phyloP scores from a whole-genome alignment of 2,797 vertebrate genomes.

The Darevskia nairensis region DNA sequence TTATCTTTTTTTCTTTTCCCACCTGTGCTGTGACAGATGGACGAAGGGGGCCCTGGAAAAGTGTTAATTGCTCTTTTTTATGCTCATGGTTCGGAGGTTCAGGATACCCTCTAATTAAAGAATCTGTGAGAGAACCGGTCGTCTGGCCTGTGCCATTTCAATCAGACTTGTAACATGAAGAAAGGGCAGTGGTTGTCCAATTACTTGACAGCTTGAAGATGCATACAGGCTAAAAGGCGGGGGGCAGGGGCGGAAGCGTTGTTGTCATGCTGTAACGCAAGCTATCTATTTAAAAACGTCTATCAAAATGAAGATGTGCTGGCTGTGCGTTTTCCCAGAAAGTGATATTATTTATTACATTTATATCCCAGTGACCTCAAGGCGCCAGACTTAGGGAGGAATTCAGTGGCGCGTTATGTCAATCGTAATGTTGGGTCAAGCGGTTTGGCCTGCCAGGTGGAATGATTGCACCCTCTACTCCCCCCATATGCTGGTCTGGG shows the following conservation, averaged over 20 bases:
- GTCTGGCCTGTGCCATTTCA: constrained; percentile 87
- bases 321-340: background rate
- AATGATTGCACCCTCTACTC: too few relatives aligned
- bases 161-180: constrained; percentile 79
- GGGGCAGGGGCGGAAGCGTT: constrained; percentile 52
- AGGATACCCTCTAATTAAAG: constrained; percentile 87
- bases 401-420: too few relatives aligned
- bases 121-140: constrained; percentile 81
- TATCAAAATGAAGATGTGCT: constrained; percentile 11
- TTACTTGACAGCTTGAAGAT: constrained; percentile 69
- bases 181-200: constrained; percentile 71
- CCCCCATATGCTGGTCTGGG: too few relatives aligned
- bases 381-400: too few relatives aligned
- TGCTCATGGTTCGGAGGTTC: constrained; percentile 82
- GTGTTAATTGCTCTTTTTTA: constrained; percentile 86
- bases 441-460: too few relatives aligned
- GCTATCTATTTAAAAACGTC: constrained; percentile 38
- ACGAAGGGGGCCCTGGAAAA: constrained; percentile 74
- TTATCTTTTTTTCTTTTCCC: constrained; percentile 68
- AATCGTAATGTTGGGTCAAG: too few relatives aligned
- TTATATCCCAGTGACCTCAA: background rate
- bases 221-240: constrained; percentile 56
- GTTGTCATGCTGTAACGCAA: constrained; percentile 57
- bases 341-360: background rate
- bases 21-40: constrained; percentile 86